phyloP scores from a whole-genome alignment of 2,113 vertebrate species.

The Mugil cephalus region DNA sequence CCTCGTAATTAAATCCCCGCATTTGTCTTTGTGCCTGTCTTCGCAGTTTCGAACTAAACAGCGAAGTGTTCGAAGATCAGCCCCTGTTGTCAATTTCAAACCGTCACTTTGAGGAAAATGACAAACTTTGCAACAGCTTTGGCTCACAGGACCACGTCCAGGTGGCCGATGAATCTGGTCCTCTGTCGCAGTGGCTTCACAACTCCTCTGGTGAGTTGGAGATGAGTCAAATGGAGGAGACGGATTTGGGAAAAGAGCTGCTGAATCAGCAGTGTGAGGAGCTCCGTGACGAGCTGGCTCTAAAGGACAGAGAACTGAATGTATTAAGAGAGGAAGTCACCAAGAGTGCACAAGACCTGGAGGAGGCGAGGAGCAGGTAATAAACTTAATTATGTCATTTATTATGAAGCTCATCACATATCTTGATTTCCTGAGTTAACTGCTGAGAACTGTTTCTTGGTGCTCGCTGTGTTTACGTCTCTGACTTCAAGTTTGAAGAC shows the following conservation, averaged over 20 bases:
- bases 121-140: background rate
- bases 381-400: background rate
- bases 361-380: conserved; percentile 82
- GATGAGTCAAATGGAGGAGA: conserved; percentile 50
- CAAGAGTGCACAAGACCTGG: conserved; percentile 72
- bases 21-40: conserved; percentile 9
- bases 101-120: conserved; percentile 35
- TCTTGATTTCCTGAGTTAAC: too few species aligned
- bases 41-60: conserved; percentile 79
- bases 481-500: background rate
- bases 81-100: conserved; percentile 70
- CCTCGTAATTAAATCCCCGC: background rate
- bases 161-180: background rate
- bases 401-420: background rate
- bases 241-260: conserved; percentile 67
- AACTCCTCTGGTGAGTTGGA: conserved; percentile 40
- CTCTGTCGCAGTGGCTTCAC: conserved; percentile 46
- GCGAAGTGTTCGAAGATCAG: conserved; percentile 74
- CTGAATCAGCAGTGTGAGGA: conserved; percentile 79
- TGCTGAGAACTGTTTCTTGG: too few species aligned
- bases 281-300: conserved; percentile 79
- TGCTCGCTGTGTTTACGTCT: too few species aligned
- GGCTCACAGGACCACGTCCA: background rate
- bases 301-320: conserved; percentile 78
- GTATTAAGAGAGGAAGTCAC: conserved; percentile 75